These are phyloP conservation scores for Erebia ligea DNA, from an alignment of 2,888 invertebrate genomes.

Conservation along the genomic window DNA sequence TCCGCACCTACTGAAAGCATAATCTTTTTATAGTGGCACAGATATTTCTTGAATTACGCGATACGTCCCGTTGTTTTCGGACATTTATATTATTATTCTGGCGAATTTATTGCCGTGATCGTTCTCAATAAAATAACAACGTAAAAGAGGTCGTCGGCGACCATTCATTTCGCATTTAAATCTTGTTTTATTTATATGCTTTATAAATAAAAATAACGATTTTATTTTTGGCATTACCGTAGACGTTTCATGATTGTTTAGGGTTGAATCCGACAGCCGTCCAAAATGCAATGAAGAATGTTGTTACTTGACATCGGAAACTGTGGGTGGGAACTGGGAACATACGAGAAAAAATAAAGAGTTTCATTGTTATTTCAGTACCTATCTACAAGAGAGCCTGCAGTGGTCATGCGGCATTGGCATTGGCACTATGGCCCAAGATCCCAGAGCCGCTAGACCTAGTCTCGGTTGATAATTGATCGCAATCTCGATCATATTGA, in stretches of 20 bases:
- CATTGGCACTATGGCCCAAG: too few relatives aligned
- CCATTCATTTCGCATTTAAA: constrained; percentile 54
- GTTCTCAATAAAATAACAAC: constrained; percentile 62
- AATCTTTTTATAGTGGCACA: constrained; percentile 55
- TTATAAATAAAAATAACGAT: constrained; percentile 39
- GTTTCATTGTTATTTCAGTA: not conserved
- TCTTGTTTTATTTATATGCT: constrained; percentile 35
- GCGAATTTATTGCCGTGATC: constrained; percentile 67
- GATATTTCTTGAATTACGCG: constrained; percentile 62
- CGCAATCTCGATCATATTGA: too few relatives aligned
- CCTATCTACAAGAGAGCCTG: too few relatives aligned
- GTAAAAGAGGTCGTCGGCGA: constrained; percentile 68
- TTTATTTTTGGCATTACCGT: constrained; percentile 36
- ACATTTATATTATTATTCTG: constrained; percentile 56
- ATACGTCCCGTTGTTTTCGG: constrained; percentile 43
- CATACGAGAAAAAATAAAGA: not conserved
- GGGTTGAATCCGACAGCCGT: not conserved
- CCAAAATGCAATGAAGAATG: not conserved
- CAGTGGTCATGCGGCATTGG: too few relatives aligned
- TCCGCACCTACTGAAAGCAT: constrained; percentile 25
- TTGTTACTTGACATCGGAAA: not conserved
- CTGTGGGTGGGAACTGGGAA: not conserved
- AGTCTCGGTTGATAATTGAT: too few relatives aligned
- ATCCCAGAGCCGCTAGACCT: too few relatives aligned
- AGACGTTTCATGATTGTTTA: constrained; percentile 20